Evolutionary conservation across 2,888 invertebrate species (phyloP).

Genomic region (Trimorus sp.): DNA sequence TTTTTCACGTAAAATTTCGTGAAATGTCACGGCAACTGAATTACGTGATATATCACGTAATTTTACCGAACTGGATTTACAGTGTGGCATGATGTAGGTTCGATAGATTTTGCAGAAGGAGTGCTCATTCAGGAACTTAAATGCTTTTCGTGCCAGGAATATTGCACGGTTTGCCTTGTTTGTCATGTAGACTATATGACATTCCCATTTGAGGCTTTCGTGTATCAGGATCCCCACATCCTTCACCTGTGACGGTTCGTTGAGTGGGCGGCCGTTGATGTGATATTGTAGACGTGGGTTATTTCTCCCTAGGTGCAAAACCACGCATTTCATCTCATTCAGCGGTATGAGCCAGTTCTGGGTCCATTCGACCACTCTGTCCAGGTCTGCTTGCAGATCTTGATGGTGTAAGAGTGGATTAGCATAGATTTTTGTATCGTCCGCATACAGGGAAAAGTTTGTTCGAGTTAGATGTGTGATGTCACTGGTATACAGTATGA

Average conservation of each 20-base stretch:
- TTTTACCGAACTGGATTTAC: no score
- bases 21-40: no score
- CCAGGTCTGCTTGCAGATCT: background rate
- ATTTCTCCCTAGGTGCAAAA: background rate
- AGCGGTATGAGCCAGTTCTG: background rate
- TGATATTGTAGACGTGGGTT: background rate
- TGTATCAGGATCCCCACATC: background rate
- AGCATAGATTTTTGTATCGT: background rate
- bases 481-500: background rate
- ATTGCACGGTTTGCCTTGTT: background rate
- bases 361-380: background rate
- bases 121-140: background rate
- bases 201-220: background rate
- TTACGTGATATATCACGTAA: no score
- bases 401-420: background rate
- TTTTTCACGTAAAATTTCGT: no score
- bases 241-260: background rate
- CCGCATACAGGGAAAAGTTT: conserved; percentile 14
- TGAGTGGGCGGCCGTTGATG: background rate
- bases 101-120: no score
- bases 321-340: background rate
- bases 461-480: conserved; percentile 18
- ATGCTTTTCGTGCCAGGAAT: background rate
- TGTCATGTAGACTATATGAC: background rate
- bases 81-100: no score